Evolutionary conservation across 1,140 invertebrate species (phyloP).

Genomic region (Microvelia longipes): DNA sequence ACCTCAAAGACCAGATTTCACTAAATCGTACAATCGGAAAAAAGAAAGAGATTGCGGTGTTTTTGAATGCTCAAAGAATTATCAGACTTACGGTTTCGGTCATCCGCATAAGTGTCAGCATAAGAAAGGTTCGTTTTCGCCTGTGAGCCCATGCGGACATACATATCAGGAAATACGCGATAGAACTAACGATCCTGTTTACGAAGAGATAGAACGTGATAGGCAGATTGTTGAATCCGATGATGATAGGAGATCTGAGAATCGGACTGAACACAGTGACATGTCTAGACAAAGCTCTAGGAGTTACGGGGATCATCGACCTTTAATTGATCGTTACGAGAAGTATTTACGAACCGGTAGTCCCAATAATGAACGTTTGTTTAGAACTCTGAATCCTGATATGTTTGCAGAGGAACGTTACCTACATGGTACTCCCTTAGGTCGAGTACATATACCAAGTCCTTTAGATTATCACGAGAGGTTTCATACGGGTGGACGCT

Average conservation of each 20-base stretch:
- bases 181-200: constrained; percentile 48
- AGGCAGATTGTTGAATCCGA: constrained; percentile 51
- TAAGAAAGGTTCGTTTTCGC: not conserved
- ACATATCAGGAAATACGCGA: constrained; percentile 43
- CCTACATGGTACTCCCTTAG: not conserved
- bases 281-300: constrained; percentile 58
- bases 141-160: constrained; percentile 35
- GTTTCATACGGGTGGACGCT: not conserved
- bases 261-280: too few species aligned
- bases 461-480: not conserved
- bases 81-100: not conserved
- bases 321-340: constrained; percentile 35
- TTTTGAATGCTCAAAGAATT: not conserved
- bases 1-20: not conserved
- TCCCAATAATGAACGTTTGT: not conserved
- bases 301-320: constrained; percentile 63
- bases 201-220: constrained; percentile 59
- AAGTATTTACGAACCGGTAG: not conserved
- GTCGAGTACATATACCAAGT: not conserved
- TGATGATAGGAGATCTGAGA: constrained; percentile 54
- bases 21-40: not conserved
- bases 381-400: not conserved
- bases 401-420: not conserved
- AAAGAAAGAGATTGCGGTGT: not conserved
- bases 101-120: not conserved